Conservation (phyloP, 2,113 vertebrate species). For the Gracilinanus agilis region DNA sequence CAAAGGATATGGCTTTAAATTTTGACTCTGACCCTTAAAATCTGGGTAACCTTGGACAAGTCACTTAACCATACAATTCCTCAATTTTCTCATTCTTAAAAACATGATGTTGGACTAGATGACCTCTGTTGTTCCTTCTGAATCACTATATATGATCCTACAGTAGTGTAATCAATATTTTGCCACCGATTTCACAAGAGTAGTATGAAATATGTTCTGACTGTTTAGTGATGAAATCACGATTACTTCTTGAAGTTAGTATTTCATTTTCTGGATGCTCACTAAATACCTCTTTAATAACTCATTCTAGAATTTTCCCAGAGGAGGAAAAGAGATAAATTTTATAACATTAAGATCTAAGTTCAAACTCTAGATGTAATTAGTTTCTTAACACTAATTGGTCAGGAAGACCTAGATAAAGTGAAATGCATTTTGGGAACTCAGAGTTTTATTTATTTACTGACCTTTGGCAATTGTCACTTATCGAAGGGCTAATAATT, state of each 20-base stretch:
- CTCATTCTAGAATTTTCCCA: not conserved
- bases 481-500: not conserved
- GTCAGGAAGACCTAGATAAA: not conserved
- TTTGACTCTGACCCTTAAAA: not conserved
- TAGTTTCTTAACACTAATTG: not conserved
- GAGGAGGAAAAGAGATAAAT: not conserved
- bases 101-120: not conserved
- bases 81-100: not conserved
- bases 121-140: not conserved
- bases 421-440: not conserved
- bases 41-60: not conserved
- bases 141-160: not conserved
- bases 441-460: not conserved
- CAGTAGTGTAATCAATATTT: not conserved
- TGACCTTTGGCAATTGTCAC: not conserved
- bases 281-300: not conserved
- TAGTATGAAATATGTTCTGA: not conserved
- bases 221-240: not conserved
- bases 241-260: not conserved
- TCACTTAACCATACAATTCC: not conserved
- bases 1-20: not conserved
- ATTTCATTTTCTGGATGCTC: not conserved
- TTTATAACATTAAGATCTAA: not conserved
- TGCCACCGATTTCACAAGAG: not conserved
- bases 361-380: not conserved